Evolutionary conservation across 2,797 vertebrate genomes (phyloP), one percentile per base, ranked within the genome.

Genomic region (Gymnothorax reevesii): DNA sequence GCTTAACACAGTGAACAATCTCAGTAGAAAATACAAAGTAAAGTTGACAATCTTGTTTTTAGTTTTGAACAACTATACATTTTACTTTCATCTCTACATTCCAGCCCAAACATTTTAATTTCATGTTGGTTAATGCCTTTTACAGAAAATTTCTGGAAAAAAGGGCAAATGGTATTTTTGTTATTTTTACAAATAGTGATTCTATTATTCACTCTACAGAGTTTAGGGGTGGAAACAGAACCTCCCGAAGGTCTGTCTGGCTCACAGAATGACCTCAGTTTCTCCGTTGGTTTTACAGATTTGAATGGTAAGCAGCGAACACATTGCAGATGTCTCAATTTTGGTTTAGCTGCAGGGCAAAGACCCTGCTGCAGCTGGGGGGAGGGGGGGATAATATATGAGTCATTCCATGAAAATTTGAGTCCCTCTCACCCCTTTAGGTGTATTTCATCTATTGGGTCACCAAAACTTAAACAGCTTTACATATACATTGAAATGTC

Each of bases 221-320:
- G 98, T 93, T 95, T 99, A 82, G 97, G 90, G 83, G 94, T 95
- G 79, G 97, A 98, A 89, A 93, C 91, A 3, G 80, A 90, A 13
- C 96, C 96, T 77, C 93, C 94, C 60, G 89, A 90, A 0, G 64
- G 94, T 2, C 86, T 91, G 60, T 88, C 94, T 64, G 90, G 54
- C 57, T 83, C 92, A 83, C 73, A 89, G 22, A 60, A 92, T 77
- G 95, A 97, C 85, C 92, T 94, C 86, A 97, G 95, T 94, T 96
- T 96, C 90, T 97, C 96, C 79, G 93, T 97, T 84, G 97, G 96
- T 84, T 99, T 97, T 92, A 96, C 95, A 54, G 97, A 98, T 92
- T 94, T 97, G 82, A 98, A 98, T 20, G 98, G 98, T 99, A 95
- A 97, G 95, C 90, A 86, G 2, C 4, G 22, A 54, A 6, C 77